Conservation (phyloP, 2,113 vertebrate species). For the Dendropsophus ebraccatus region DNA sequence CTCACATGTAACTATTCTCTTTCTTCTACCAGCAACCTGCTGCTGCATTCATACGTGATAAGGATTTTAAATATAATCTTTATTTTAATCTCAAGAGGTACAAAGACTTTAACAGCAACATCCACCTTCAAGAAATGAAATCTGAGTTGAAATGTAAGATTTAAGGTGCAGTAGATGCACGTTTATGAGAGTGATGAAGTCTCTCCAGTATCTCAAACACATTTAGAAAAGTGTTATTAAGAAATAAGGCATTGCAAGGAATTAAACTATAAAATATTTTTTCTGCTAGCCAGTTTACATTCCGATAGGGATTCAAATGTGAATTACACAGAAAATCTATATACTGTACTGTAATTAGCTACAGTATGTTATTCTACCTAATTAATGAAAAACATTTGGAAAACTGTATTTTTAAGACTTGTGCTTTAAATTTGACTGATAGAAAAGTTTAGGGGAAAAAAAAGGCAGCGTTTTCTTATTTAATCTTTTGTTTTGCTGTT, state of each 20-base stretch:
- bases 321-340: neutral
- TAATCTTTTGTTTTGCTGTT: neutral
- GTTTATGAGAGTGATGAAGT: constrained; percentile 29
- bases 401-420: neutral
- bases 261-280: neutral
- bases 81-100: constrained; percentile 43
- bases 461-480: rapidly evolving
- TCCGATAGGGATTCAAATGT: neutral
- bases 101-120: constrained; percentile 38
- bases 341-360: neutral
- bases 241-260: neutral
- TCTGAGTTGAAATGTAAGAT: constrained; percentile 34
- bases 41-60: constrained; percentile 53
- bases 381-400: neutral
- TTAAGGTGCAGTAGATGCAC: constrained; percentile 33
- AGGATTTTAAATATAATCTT: constrained; percentile 43
- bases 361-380: neutral
- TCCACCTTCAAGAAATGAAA: constrained; percentile 26
- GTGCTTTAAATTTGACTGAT: neutral
- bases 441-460: neutral
- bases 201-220: constrained; percentile 1
- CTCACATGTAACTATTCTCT: constrained; percentile 22
- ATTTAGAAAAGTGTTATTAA: constrained; percentile 29
- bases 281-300: neutral
- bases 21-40: constrained; percentile 18